Conservation (phyloP, 2,888 invertebrate species). For the Hemaris fuciformis region DNA sequence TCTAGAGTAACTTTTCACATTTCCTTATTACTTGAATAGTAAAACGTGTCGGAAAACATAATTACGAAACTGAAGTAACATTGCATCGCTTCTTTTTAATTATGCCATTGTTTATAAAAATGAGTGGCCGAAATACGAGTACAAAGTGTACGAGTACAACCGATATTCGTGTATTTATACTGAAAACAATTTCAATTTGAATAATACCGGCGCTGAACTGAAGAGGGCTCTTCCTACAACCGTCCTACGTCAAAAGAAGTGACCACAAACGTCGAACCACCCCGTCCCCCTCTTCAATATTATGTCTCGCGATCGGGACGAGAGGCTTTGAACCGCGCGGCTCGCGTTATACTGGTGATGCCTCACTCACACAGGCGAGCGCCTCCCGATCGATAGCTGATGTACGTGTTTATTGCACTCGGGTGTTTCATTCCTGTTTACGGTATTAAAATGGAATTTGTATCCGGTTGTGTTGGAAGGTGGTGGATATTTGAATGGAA, state of each 20-base stretch:
- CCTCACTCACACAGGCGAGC: not conserved
- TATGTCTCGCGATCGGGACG: not conserved
- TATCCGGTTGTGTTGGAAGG: not conserved
- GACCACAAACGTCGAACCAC: not conserved
- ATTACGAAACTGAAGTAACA: too few relatives aligned
- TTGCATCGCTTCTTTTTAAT: not conserved
- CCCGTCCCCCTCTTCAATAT: not conserved
- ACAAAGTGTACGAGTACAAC: not conserved
- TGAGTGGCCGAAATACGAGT: not conserved
- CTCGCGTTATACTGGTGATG: not conserved
- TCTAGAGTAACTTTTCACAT: too few relatives aligned
- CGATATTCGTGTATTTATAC: not conserved
- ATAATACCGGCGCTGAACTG: not conserved
- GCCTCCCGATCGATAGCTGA: conserved; percentile 4
- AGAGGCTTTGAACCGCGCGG: not conserved
- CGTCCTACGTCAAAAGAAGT: conserved; percentile 2
- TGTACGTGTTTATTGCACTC: conserved; percentile 8
- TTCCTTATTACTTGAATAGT: too few relatives aligned
- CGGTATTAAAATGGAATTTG: conserved; percentile 6
- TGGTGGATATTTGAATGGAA: not conserved
- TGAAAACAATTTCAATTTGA: not conserved
- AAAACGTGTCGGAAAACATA: too few relatives aligned
- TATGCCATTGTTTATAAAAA: not conserved
- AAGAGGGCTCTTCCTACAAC: conserved; percentile 2
- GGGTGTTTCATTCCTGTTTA: conserved; percentile 7